Conservation (phyloP, 2,113 vertebrate genomes). For the Rousettus leschenaultii region DNA sequence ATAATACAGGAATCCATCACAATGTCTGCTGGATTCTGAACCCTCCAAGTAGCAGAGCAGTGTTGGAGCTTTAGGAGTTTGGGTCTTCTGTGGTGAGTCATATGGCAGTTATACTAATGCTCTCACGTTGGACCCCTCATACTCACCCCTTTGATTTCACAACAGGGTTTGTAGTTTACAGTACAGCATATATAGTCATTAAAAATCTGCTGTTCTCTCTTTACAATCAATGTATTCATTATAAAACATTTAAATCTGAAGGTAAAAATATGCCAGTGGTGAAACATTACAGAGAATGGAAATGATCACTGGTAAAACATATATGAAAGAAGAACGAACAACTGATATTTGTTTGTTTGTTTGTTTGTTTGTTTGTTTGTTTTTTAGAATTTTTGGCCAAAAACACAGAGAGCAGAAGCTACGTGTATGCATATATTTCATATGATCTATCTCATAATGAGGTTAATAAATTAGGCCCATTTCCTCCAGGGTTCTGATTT, state of each 20-base stretch:
- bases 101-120: background rate
- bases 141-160: background rate
- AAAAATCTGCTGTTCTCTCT: background rate
- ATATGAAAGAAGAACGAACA: background rate
- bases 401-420: background rate
- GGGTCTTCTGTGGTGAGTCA: background rate
- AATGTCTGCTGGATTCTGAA: background rate
- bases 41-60: background rate
- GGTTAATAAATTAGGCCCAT: background rate
- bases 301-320: background rate
- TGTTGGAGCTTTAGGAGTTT: background rate
- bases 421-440: background rate
- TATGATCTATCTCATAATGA: background rate
- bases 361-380: too few species aligned
- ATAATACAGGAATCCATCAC: background rate
- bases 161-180: background rate
- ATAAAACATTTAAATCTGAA: background rate
- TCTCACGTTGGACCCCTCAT: accelerated
- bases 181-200: background rate
- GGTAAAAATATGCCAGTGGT: background rate
- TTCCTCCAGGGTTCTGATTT: background rate
- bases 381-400: background rate
- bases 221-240: background rate
- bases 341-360: background rate
- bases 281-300: background rate